A percentile compares a stretch with the other conserved stretches of the same genome.
Evolutionary conservation across 2,113 vertebrate species (phyloP).

Genomic region (Nicator chloris): DNA sequence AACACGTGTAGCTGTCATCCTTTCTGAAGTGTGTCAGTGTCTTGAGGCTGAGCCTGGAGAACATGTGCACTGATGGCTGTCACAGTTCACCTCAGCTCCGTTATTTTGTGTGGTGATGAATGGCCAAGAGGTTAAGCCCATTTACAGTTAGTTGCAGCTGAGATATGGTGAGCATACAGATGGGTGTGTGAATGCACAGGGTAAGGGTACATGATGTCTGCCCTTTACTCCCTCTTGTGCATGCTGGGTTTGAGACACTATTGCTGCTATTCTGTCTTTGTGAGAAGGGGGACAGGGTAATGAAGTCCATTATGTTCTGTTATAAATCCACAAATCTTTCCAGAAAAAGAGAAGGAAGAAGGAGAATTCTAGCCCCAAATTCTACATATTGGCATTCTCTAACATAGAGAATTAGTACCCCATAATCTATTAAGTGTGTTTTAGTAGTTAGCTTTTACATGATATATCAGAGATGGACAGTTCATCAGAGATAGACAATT

Average conservation of each 20-base stretch:
- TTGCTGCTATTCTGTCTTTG: not conserved
- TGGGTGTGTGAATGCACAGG: not conserved
- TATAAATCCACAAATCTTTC: not conserved
- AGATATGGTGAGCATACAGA: not conserved
- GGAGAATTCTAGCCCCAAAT: not conserved
- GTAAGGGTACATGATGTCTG: accelerated
- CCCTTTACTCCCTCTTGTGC: not conserved
- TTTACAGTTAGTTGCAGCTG: not conserved
- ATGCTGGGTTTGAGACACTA: not conserved
- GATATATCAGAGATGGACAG: not conserved
- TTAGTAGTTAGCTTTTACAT: not conserved
- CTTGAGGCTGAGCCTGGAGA: not conserved
- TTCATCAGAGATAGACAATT: not conserved
- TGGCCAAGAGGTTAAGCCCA: not conserved
- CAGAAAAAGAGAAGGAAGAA: not conserved
- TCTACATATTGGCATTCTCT: not conserved
- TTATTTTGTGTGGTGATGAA: not conserved
- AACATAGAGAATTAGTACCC: not conserved
- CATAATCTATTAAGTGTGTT: not conserved
- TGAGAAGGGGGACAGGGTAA: not conserved
- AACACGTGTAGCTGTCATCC: not conserved
- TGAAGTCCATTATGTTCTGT: not conserved
- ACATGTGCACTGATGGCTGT: not conserved
- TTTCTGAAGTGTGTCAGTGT: not conserved
- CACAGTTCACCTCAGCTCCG: not conserved